Conservation (phyloP, 2,888 invertebrate species). For the Sclerodermus sp. region DNA sequence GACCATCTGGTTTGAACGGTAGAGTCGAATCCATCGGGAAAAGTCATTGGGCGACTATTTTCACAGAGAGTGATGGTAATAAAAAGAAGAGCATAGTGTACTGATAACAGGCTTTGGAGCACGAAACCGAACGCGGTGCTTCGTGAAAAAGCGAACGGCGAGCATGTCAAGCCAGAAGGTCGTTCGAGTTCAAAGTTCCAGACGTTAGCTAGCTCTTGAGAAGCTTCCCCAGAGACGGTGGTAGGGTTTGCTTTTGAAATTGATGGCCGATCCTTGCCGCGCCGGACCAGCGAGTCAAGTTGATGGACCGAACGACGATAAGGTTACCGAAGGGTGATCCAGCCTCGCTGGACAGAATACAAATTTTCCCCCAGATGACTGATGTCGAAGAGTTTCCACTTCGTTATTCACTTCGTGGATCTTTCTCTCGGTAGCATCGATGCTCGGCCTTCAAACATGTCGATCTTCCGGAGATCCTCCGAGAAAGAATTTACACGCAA, state of each 20-base stretch:
- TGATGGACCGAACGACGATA: slow-evolving; percentile 49
- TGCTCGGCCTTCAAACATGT: slow-evolving; percentile 3
- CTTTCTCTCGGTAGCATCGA: background rate
- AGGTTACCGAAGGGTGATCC: slow-evolving; percentile 42
- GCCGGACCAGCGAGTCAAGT: slow-evolving; percentile 35
- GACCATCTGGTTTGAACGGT: background rate
- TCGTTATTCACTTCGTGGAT: slow-evolving; percentile 35
- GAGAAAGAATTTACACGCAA: slow-evolving; percentile 14
- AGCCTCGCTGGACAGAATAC: slow-evolving; percentile 38
- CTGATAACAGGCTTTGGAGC: slow-evolving; percentile 4
- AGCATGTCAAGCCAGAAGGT: background rate
- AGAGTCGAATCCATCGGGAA: background rate
- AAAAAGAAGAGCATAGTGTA: slow-evolving; percentile 1
- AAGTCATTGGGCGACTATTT: too few species aligned
- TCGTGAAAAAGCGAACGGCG: slow-evolving; percentile 8
- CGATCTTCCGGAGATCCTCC: slow-evolving; percentile 6
- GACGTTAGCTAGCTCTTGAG: slow-evolving; percentile 1
- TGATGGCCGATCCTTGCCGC: slow-evolving; percentile 42
- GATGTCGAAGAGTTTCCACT: slow-evolving; percentile 45
- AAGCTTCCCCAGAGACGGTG: slow-evolving; percentile 11
- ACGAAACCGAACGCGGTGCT: background rate
- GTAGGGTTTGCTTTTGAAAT: slow-evolving; percentile 38
- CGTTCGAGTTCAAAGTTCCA: slow-evolving; percentile 2
- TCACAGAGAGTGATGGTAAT: background rate
- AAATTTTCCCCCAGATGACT: slow-evolving; percentile 44